phyloP scores from a whole-genome alignment of 2,888 invertebrate species.

The Ornithoptera alexandrae region DNA sequence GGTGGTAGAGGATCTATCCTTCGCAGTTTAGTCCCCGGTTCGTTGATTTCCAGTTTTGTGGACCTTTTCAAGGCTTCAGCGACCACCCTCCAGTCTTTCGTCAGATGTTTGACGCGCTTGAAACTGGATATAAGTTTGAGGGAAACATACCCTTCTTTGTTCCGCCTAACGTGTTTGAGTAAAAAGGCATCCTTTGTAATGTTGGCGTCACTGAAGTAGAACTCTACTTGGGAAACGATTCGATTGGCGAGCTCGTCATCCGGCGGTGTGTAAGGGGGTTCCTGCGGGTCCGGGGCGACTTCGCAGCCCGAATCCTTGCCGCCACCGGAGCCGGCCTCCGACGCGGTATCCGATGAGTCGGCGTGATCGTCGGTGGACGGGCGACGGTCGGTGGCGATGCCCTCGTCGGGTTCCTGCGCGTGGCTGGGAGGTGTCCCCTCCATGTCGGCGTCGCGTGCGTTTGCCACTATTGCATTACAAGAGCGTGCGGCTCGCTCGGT shows the following conservation, averaged over 20 bases:
- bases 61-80: slow-evolving; percentile 90
- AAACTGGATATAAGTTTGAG: slow-evolving; percentile 97
- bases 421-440: slow-evolving; percentile 66
- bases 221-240: slow-evolving; percentile 94
- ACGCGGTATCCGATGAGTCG: slow-evolving; percentile 84
- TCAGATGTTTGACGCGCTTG: slow-evolving; percentile 95
- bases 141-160: slow-evolving; percentile 97
- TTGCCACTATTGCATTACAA: slow-evolving; percentile 63
- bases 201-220: slow-evolving; percentile 97
- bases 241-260: slow-evolving; percentile 88
- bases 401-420: slow-evolving; percentile 67
- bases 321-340: slow-evolving; percentile 82
- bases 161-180: slow-evolving; percentile 95
- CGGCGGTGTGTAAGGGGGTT: slow-evolving; percentile 84
- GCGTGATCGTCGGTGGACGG: slow-evolving; percentile 81
- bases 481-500: slow-evolving; percentile 66
- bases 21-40: slow-evolving; percentile 93
- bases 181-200: slow-evolving; percentile 97
- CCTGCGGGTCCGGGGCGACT: slow-evolving; percentile 78
- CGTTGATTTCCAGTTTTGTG: slow-evolving; percentile 91
- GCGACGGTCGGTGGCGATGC: slow-evolving; percentile 72
- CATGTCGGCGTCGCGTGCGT: slow-evolving; percentile 58
- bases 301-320: slow-evolving; percentile 86
- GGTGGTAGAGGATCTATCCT: slow-evolving; percentile 91
- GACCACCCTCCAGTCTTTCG: slow-evolving; percentile 96